Percentiles rank a stretch among this genome's conserved stretches.
phyloP scores from a whole-genome alignment of 2,797 vertebrate species.

The Lepilemur ruficaudatus region DNA sequence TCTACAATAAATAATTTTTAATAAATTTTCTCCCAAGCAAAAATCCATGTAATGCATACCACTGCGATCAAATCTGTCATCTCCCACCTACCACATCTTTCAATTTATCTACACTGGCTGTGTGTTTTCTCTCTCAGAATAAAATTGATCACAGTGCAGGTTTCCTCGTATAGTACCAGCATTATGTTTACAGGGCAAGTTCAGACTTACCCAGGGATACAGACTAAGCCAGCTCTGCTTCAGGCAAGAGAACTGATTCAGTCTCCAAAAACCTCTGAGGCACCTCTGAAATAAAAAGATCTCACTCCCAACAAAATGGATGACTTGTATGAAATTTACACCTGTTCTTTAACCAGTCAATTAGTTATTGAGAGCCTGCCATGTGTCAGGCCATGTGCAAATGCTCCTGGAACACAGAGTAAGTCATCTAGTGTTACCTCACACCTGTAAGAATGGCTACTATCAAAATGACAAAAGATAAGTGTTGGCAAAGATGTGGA shows the following conservation, averaged over 20 bases:
- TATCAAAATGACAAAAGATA: neutral
- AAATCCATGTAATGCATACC: neutral
- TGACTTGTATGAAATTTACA: neutral
- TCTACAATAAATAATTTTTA: neutral
- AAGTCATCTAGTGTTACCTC: neutral
- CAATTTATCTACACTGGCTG: neutral
- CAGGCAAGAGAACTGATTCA: slow-evolving; percentile 11
- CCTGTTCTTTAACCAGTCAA: neutral
- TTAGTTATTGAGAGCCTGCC: neutral
- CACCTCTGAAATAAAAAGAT: neutral
- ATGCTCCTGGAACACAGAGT: neutral
- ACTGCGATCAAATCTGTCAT: neutral
- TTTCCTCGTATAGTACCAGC: neutral
- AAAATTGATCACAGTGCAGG: neutral
- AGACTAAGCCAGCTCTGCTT: neutral
- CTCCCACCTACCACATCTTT: neutral
- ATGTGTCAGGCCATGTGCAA: neutral
- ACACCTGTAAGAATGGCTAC: neutral
- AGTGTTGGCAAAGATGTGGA: neutral
- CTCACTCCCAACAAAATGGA: neutral
- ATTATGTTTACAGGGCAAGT: neutral
- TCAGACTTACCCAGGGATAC: neutral
- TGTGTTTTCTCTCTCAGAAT: neutral
- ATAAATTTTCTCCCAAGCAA: neutral
- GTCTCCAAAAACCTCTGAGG: neutral